Evolutionary conservation across 2,113 vertebrate species (phyloP), one percentile per base, ranked within the genome.

Genomic region (Phoenicopterus ruber): DNA sequence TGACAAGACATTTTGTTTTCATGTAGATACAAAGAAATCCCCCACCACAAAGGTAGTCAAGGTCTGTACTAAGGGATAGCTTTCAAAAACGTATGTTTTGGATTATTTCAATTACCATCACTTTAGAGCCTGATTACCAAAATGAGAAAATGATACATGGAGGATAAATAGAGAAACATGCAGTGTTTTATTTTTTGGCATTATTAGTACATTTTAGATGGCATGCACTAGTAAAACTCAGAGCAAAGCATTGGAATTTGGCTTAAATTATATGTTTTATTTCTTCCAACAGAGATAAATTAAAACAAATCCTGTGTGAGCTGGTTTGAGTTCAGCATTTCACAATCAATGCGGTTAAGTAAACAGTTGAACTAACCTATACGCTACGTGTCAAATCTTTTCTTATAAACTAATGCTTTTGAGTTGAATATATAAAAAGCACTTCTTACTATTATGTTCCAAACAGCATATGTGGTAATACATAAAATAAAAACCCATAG

Each of bases 241-340:
- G 84, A 96, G 61, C 47, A 93, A 76, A 87, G 74, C 31, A 38
- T 0, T 91, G 93, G 89, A 95, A 93, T 95, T 89, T 96, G 81
- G 81, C 79, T 94, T 86, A 79, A 89, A 86, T 88, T 6, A 50
- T 69, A 66, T 50, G 32, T 86, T 93, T 85, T 93, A 67, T 86
- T 93, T 93, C 86, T 87, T 95, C 82, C 81, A 96, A 74, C 38
- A 85, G 73, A 94, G 65, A 86, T 50, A 91, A 94, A 93, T 94
- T 71, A 63, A 89, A 96, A 70, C 72, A 96, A 95, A 94, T 95
- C 84, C 65, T 79, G 31, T 87, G 65, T 89, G 77, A 94, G 69
- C 55, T 87, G 57, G 84, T 92, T 94, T 81, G 69, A 76, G 36
- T 89, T 95, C 65, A 78, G 58, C 47, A 61, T 96, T 95, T 96